Conservation (phyloP, 1,140 invertebrate species). For the Eciton burchellii region DNA sequence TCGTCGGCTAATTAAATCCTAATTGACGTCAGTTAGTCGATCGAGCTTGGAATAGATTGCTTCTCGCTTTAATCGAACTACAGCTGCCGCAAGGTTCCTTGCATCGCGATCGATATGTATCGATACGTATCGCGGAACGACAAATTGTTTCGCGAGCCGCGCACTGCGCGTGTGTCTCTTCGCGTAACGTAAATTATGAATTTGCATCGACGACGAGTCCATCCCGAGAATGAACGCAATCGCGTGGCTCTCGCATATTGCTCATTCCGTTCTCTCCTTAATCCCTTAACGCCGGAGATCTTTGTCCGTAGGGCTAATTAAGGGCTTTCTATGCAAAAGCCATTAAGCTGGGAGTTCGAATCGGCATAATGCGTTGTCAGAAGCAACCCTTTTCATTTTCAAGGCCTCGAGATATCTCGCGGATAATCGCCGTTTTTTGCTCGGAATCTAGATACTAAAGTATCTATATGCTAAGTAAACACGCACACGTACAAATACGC, state of each 20-base stretch:
- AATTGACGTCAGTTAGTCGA: not conserved
- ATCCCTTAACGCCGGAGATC: not conserved
- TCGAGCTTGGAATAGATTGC: not conserved
- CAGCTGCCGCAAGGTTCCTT: not conserved
- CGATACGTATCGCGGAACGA: not conserved
- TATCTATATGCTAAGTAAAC: no score
- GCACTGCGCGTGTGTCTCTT: constrained; percentile 37
- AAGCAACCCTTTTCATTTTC: no score
- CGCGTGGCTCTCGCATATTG: constrained; percentile 7
- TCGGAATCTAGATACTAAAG: no score
- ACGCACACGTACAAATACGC: no score
- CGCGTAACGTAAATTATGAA: constrained; percentile 49
- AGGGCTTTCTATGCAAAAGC: constrained; percentile 2
- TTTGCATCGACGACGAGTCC: constrained; percentile 51
- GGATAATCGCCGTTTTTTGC: no score
- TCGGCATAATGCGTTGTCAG: no score
- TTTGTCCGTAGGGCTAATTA: constrained; percentile 9
- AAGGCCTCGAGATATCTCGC: no score
- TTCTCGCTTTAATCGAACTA: constrained; percentile 1
- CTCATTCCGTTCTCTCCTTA: constrained; percentile 38
- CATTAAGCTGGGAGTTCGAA: no score
- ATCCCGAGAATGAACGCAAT: constrained; percentile 44
- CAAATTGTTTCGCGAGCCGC: constrained; percentile 52
- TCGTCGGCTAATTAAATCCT: not conserved
- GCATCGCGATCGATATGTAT: constrained; percentile 23